A percentile compares a stretch with the other conserved stretches of the same genome.
phyloP scores from a whole-genome alignment of 2,113 vertebrate genomes.

The Callorhinus ursinus region DNA sequence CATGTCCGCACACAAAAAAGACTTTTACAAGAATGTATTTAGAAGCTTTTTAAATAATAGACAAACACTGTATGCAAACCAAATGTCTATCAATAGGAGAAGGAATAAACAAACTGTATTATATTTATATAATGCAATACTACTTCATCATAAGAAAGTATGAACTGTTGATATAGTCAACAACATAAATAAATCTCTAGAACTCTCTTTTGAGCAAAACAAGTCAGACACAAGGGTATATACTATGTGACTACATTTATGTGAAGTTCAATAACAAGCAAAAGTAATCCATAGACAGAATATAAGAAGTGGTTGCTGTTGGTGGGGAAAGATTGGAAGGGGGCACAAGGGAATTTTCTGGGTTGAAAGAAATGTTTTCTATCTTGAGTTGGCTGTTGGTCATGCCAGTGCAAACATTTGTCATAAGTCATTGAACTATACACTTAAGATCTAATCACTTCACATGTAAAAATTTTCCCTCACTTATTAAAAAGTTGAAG shows the following conservation, averaged over 20 bases:
- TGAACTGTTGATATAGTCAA: neutral
- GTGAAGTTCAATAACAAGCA: neutral
- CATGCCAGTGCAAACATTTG: neutral
- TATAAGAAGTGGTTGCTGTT: neutral
- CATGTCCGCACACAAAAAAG: neutral
- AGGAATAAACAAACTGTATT: neutral
- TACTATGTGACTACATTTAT: neutral
- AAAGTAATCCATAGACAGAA: neutral
- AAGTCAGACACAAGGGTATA: neutral
- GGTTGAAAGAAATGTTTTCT: neutral
- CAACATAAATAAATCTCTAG: neutral
- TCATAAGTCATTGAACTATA: neutral
- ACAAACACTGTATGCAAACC: neutral
- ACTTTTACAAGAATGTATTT: neutral
- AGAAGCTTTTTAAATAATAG: neutral
- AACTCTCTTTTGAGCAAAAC: neutral
- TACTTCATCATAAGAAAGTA: neutral
- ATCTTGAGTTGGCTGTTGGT: neutral
- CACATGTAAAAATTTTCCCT: neutral
- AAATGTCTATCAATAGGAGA: neutral
- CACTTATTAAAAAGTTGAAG: neutral
- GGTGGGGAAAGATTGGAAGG: neutral
- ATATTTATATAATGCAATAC: neutral
- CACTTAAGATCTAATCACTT: neutral
- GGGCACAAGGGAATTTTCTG: neutral